These are phyloP conservation scores for Cryptoprocta ferox DNA, from an alignment of 2,797 vertebrate species.

Conservation along the genomic window DNA sequence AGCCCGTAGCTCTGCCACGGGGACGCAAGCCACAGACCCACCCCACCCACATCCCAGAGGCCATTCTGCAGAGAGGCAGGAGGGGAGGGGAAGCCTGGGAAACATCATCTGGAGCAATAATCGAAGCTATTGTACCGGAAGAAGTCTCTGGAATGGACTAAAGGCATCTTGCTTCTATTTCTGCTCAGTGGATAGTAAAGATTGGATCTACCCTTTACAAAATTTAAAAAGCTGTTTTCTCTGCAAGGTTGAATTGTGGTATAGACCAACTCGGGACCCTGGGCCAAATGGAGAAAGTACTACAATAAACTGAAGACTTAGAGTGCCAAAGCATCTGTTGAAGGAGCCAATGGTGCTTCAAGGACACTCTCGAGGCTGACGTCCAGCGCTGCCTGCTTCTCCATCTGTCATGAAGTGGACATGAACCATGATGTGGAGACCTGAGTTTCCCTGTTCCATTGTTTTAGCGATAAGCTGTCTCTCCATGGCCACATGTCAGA, in stretches of 20 bases:
- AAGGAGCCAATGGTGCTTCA: not conserved
- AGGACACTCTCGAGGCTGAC: not conserved
- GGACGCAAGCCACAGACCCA: not conserved
- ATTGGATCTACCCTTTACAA: not conserved
- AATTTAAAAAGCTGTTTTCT: not conserved
- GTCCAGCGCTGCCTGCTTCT: rapidly evolving
- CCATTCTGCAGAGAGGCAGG: not conserved
- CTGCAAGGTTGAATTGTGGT: no score
- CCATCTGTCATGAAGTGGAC: not conserved
- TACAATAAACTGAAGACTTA: not conserved
- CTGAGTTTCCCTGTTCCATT: not conserved
- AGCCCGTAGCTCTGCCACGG: rapidly evolving
- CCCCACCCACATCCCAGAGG: not conserved
- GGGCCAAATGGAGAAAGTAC: not conserved
- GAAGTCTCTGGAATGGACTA: not conserved
- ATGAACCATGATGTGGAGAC: rapidly evolving
- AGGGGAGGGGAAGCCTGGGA: rapidly evolving
- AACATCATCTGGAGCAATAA: not conserved
- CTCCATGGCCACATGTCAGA: not conserved
- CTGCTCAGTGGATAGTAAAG: not conserved
- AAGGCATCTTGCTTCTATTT: not conserved
- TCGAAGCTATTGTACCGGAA: not conserved
- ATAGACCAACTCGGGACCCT: not conserved
- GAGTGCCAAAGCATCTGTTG: rapidly evolving
- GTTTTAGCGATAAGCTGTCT: not conserved